phyloP scores from a whole-genome alignment of 2,888 invertebrate species.

The Pomacea canaliculata region DNA sequence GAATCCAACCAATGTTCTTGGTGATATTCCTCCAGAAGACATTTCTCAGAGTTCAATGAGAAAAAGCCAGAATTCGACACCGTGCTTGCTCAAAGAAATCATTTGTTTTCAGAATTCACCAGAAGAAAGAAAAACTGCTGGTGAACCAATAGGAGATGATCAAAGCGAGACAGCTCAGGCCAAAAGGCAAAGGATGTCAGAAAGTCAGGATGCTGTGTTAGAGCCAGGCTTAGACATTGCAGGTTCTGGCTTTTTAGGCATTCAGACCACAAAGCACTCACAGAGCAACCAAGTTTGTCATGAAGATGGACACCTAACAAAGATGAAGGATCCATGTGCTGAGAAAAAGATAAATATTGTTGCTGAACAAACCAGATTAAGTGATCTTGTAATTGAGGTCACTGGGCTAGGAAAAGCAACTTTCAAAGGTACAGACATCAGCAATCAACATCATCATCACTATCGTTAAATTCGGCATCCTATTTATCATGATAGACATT shows the following conservation, averaged over 20 bases:
- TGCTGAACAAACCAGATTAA: neutral
- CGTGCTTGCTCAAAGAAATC: neutral
- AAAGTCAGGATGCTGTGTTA: neutral
- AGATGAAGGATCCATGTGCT: neutral
- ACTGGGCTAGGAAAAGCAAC: slow-evolving; percentile 82
- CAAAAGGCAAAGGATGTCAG: neutral
- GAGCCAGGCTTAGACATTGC: neutral
- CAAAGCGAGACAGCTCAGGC: neutral
- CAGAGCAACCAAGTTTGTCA: too few species aligned
- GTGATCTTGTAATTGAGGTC: slow-evolving; percentile 52
- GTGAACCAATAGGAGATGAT: too few species aligned
- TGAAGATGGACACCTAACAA: neutral
- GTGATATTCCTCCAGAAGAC: neutral
- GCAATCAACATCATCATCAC: too few species aligned
- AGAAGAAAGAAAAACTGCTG: neutral
- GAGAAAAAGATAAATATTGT: neutral
- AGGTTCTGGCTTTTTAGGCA: neutral
- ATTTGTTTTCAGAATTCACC: too few species aligned
- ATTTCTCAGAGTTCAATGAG: neutral
- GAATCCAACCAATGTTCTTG: neutral
- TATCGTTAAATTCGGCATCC: too few species aligned
- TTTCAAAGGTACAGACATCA: slow-evolving; percentile 77
- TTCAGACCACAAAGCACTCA: too few species aligned
- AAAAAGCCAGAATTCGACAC: neutral
- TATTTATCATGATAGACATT: too few species aligned